Percentiles rank a stretch among this genome's conserved stretches.
phyloP scores from a whole-genome alignment of 2,888 invertebrate species.

The Apamea monoglypha region DNA sequence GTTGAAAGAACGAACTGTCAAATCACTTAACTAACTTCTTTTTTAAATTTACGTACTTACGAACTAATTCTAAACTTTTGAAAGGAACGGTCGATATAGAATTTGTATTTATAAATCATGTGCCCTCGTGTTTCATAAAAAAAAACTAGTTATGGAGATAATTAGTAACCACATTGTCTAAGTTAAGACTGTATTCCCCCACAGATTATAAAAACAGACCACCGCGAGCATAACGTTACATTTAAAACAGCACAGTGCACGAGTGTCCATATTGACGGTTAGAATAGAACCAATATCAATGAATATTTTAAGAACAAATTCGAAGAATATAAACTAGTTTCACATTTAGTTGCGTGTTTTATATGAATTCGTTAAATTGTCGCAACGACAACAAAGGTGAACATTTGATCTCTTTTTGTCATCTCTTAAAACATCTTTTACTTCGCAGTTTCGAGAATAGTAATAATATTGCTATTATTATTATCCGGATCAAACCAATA shows the following conservation, averaged over 20 bases:
- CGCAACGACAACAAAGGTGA: background rate
- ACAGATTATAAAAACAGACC: conserved; percentile 74
- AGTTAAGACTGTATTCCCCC: conserved; percentile 72
- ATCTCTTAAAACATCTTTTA: background rate
- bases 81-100: conserved; percentile 6
- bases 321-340: conserved; percentile 11
- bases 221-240: conserved; percentile 61
- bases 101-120: conserved; percentile 49
- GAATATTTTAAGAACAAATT: conserved; percentile 11
- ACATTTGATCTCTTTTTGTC: background rate
- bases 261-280: conserved; percentile 5
- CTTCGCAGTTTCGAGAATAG: background rate
- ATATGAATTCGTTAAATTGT: background rate
- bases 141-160: conserved; percentile 63
- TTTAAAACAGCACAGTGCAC: conserved; percentile 50
- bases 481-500: background rate
- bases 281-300: conserved; percentile 25
- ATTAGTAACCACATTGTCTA: conserved; percentile 66
- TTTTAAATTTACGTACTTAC: conserved; percentile 21
- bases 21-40: conserved; percentile 27
- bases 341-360: background rate
- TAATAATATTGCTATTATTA: background rate
- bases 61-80: conserved; percentile 48
- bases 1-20: conserved; percentile 44
- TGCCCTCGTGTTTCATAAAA: conserved; percentile 55